Percentiles rank a stretch among this genome's conserved stretches.
These are phyloP conservation scores for Asobara japonica DNA, from an alignment of 1,140 invertebrate genomes.

Conservation along the genomic window DNA sequence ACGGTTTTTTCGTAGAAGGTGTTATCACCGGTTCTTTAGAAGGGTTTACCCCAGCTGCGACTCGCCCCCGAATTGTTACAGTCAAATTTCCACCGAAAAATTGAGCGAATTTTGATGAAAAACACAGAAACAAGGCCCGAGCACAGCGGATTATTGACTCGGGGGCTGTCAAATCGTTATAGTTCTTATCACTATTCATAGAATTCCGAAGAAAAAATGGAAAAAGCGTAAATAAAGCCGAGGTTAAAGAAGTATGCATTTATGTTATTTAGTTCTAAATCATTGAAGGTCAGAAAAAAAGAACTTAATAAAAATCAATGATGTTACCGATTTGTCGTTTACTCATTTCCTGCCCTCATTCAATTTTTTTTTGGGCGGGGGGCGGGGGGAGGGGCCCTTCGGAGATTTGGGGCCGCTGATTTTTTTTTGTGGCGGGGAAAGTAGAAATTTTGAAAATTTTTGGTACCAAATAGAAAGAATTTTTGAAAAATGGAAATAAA, in stretches of 20 bases:
- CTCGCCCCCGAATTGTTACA: not conserved
- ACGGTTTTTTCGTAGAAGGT: conserved; percentile 6
- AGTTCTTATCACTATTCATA: conserved; percentile 52
- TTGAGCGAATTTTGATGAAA: not conserved
- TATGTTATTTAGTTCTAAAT: conserved; percentile 66
- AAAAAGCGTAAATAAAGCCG: conserved; percentile 53
- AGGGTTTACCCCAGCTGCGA: not conserved
- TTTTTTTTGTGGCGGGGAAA: too few species aligned
- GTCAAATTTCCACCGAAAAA: not conserved
- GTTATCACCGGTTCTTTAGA: conserved; percentile 1
- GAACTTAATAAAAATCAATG: conserved; percentile 62
- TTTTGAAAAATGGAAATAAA: too few species aligned
- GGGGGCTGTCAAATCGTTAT: conserved; percentile 58
- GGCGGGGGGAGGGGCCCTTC: too few species aligned
- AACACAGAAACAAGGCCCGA: not conserved
- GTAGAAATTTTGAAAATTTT: too few species aligned
- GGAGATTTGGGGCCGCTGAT: too few species aligned
- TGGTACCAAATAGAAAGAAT: too few species aligned
- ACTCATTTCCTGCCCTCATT: not conserved
- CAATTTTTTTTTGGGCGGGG: conserved; percentile 12
- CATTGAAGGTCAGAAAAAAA: conserved; percentile 48
- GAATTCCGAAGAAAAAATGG: conserved; percentile 40
- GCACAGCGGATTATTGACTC: not conserved
- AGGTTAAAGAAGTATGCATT: conserved; percentile 59
- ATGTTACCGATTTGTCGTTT: conserved; percentile 53